Evolutionary conservation across 2,888 invertebrate species (phyloP), one percentile per base, ranked within the genome.

Genomic region (Seladonia tumulorum): DNA sequence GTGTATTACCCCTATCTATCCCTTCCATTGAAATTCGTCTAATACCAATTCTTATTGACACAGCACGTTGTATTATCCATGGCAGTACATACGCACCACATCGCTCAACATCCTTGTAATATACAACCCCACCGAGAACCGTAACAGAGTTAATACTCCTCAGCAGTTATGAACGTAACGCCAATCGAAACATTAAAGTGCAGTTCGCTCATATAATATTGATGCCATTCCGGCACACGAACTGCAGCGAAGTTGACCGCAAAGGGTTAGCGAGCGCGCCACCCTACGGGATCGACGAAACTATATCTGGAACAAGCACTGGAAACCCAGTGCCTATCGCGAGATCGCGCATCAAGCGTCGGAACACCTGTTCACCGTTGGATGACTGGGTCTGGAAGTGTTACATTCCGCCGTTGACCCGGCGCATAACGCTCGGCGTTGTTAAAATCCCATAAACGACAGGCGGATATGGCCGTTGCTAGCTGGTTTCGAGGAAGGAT

Each of bases 391-490:
- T 10, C 25, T 39, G 25, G 16, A 57, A n/a, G 29, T 49, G 57
- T 68, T 39, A 47, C 79, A 42, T 60, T 82, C 57, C 47, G 70
- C 70, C 76, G 79, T 81, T 79, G 88, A 86, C 81, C 88, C 75
- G 70, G 45, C 74, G 71, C 79, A 76, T 83, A 89, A 86, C 81
- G 77, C 82, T 35, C 53, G 72, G 63, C 73, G 87, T 89, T 90
- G 89, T 91, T 91, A 91, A 91, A 91, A 91, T 87, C 90, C 87
- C 87, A 88, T 91, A 91, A 91, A 88, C 86, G 88, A 39, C 42
- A 63, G 83, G 73, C 76, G 87, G 86, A 83, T 87, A 83, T 76
- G 85, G 79, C 81, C 77, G 39, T 12, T n/a, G 70, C 22, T 57
- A 22, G 57, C 53, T 18, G 47, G 76, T 25, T 68, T 57, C 57